Conservation (phyloP, 1,140 invertebrate genomes). For the Penaeus chinensis region DNA sequence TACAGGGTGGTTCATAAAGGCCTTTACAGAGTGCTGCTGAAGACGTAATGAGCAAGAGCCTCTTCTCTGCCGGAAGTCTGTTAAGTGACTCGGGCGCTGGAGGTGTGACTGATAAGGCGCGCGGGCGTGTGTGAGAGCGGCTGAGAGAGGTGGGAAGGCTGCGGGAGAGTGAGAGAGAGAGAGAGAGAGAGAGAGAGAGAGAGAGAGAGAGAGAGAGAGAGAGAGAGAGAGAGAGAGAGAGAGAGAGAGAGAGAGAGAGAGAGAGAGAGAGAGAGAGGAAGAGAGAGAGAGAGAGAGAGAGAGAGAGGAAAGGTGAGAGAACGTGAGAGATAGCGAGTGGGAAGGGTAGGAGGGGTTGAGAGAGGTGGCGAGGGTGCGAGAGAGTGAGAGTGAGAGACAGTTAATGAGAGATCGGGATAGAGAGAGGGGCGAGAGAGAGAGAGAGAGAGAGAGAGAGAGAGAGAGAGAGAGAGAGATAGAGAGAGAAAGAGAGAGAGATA, state of each 20-base stretch:
- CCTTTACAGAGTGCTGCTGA: no score
- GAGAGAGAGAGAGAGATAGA: no score
- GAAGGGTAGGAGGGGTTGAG: not conserved
- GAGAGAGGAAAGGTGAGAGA: not conserved
- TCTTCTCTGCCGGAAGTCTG: no score
- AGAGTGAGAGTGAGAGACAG: conserved; percentile 23
- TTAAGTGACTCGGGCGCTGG: no score
- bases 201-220: not conserved
- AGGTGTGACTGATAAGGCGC: no score
- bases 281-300: not conserved
- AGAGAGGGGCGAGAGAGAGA: not conserved
- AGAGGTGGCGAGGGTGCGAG: not conserved
- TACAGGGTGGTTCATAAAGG: no score
- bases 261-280: not conserved
- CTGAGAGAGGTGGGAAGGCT: not conserved
- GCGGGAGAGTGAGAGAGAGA: not conserved
- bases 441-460: no score
- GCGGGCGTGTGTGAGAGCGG: not conserved
- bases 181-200: not conserved
- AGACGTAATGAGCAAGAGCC: no score
- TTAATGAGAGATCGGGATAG: conserved; percentile 47
- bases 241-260: not conserved
- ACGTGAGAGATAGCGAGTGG: not conserved
- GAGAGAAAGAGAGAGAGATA: no score
- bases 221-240: not conserved